Conservation (phyloP, 2,797 vertebrate genomes). For the Chromis chromis region DNA sequence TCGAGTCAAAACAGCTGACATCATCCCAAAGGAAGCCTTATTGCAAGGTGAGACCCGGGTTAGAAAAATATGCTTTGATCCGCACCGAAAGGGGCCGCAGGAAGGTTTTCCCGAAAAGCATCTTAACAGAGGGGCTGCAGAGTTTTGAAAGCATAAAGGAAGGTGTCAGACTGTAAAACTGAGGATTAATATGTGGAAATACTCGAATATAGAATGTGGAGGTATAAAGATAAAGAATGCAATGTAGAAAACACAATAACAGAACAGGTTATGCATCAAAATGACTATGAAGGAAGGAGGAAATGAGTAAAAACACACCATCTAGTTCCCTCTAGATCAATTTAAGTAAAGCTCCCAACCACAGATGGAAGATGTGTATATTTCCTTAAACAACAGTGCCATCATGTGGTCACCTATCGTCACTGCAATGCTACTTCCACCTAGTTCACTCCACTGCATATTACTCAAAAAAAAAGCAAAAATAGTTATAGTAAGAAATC, state of each 20-base stretch:
- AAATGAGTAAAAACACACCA: not conserved
- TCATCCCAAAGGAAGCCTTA: conserved; percentile 58
- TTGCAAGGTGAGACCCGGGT: conserved; percentile 57
- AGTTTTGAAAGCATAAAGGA: not conserved
- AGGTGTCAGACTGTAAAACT: not conserved
- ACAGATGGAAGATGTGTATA: not conserved
- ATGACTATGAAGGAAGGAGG: not conserved
- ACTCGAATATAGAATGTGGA: not conserved
- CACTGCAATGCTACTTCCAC: conserved; percentile 31
- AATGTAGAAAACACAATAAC: not conserved
- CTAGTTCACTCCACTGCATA: not conserved
- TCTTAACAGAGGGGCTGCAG: not conserved
- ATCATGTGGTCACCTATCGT: conserved; percentile 44
- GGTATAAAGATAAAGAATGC: not conserved
- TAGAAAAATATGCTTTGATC: conserved; percentile 72
- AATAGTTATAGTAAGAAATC: not conserved
- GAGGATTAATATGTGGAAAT: not conserved
- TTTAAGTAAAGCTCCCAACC: not conserved
- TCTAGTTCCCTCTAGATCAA: not conserved
- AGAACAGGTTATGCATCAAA: not conserved
- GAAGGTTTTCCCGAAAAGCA: conserved; percentile 28
- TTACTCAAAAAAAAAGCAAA: not conserved
- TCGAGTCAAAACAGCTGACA: conserved; percentile 76
- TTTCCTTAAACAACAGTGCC: conserved; percentile 50
- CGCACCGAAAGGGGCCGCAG: not conserved